A percentile compares a stretch with the other conserved stretches of the same genome.
Evolutionary conservation across 2,888 invertebrate species (phyloP).

Genomic region (Stictocephala bisonia): DNA sequence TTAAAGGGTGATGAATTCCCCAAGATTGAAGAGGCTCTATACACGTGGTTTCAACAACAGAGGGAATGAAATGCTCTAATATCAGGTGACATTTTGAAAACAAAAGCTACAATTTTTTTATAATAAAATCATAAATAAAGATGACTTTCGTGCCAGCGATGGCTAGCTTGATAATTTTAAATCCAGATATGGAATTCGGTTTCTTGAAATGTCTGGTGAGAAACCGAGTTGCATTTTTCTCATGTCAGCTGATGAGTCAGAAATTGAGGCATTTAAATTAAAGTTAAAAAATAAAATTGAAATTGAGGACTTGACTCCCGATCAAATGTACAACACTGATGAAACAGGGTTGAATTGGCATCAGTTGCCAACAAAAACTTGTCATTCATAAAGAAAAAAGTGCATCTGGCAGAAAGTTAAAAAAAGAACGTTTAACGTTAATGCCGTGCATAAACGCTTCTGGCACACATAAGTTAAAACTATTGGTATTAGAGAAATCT

Average conservation of each 20-base stretch:
- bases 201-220: too few species aligned
- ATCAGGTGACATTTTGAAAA: conserved; percentile 16
- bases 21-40: too few species aligned
- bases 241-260: not conserved
- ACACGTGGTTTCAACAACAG: too few species aligned
- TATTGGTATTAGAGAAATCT: not conserved
- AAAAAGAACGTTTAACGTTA: not conserved
- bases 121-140: not conserved
- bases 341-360: not conserved
- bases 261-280: not conserved
- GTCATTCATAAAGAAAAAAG: not conserved
- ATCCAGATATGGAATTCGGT: too few species aligned
- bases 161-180: conserved; percentile 14
- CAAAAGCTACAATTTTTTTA: not conserved
- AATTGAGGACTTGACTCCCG: not conserved
- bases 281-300: not conserved
- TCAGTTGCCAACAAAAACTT: not conserved
- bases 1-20: too few species aligned
- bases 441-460: conserved; percentile 11
- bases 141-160: not conserved
- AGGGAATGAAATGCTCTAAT: too few species aligned
- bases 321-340: not conserved
- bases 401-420: not conserved
- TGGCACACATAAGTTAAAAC: not conserved
- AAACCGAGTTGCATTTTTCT: too few species aligned